phyloP scores from a whole-genome alignment of 2,888 invertebrate species.

The Polydrusus pterygomalis region DNA sequence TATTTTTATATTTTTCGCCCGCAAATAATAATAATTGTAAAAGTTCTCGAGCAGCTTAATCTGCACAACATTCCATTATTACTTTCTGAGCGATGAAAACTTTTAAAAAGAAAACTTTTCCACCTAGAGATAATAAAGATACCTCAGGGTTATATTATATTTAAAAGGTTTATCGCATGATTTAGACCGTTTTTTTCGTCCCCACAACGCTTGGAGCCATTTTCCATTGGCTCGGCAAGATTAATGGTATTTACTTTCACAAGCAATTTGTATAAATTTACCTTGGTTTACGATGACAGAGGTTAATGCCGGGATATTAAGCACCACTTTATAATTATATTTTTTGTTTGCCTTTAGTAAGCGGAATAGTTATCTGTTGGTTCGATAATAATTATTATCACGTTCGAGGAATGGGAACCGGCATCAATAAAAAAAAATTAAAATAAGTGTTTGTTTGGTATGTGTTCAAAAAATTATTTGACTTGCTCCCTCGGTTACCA shows the following conservation, averaged over 20 bases:
- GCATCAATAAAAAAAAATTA: too few relatives aligned
- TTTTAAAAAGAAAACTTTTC: constrained; percentile 1
- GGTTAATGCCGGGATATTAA: constrained; percentile 16
- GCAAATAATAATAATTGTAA: constrained; percentile 6
- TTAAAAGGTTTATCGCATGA: constrained; percentile 21
- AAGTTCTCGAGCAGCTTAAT: background rate
- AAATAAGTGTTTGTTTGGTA: too few relatives aligned
- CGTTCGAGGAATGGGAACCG: too few relatives aligned
- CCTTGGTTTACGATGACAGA: constrained; percentile 17
- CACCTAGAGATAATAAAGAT: background rate
- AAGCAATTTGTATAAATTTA: constrained; percentile 22
- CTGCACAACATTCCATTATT: constrained; percentile 19
- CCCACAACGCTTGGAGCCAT: background rate
- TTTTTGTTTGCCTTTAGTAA: background rate
- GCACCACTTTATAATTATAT: constrained; percentile 15
- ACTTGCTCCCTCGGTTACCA: too few relatives aligned
- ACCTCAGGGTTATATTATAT: constrained; percentile 2
- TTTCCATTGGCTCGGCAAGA: constrained; percentile 10
- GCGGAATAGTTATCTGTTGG: too few relatives aligned
- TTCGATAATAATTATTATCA: too few relatives aligned
- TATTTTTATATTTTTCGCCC: background rate
- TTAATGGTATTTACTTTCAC: constrained; percentile 20
- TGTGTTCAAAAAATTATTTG: too few relatives aligned
- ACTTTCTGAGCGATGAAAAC: constrained; percentile 1
- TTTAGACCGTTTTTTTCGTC: background rate